Percentiles rank a stretch among this genome's conserved stretches.
Conservation (phyloP, 2,113 vertebrate genomes). For the Centropristis striata region DNA sequence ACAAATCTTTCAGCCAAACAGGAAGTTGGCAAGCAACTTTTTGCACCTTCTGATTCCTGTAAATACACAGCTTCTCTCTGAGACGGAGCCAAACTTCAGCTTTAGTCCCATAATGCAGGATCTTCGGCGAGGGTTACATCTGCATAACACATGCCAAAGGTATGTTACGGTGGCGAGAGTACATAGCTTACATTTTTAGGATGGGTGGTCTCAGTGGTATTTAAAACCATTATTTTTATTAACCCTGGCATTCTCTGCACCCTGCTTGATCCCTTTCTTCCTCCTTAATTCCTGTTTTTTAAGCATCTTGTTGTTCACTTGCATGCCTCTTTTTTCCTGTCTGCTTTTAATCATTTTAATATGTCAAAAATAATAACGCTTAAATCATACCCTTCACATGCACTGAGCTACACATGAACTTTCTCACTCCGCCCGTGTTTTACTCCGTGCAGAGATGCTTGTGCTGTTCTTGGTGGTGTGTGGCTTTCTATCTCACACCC, state of each 20-base stretch:
- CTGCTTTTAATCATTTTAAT: conserved; percentile 53
- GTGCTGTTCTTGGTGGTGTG: conserved; percentile 45
- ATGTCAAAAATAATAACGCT: conserved; percentile 17
- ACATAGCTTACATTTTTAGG: conserved; percentile 72
- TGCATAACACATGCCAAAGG: conserved; percentile 74
- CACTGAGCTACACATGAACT: conserved; percentile 5
- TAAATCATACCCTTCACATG: conserved; percentile 2
- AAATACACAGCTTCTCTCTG: conserved; percentile 44
- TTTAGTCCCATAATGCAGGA: conserved; percentile 30
- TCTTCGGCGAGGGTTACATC: conserved; percentile 67
- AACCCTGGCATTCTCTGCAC: conserved; percentile 70
- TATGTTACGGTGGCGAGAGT: conserved; percentile 67
- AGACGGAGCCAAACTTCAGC: conserved; percentile 23
- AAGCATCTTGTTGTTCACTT: conserved; percentile 50
- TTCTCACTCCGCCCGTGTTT: conserved; percentile 10
- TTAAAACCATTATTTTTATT: conserved; percentile 76
- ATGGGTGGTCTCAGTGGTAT: conserved; percentile 76
- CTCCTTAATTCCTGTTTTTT: conserved; percentile 47
- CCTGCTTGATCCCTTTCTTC: conserved; percentile 55
- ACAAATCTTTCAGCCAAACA: neutral
- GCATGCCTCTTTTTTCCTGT: conserved; percentile 15
- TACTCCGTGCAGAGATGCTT: conserved; percentile 16
- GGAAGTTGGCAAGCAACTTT: conserved; percentile 1
- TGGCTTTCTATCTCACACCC: conserved; percentile 60
- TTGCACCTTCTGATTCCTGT: conserved; percentile 43